Base-by-base conservation (phyloP, 2,113 vertebrate species). In the Aegypius monachus region DNA sequence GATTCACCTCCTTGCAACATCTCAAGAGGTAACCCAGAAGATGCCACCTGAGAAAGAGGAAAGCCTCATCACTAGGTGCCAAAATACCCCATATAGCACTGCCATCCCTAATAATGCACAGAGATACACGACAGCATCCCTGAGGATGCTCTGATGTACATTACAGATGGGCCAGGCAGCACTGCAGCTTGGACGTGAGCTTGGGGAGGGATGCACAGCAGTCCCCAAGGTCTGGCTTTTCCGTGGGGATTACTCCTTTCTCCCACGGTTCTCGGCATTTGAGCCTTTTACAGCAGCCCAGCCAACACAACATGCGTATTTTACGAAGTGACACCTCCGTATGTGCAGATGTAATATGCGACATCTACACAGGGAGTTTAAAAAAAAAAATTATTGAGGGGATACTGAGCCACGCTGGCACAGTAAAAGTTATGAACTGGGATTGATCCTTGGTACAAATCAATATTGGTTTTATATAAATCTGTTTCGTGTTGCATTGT, bases 361-460 rank as follows among this genome's bases (percentile, higher is more conserved):
- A 62, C 42, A 68, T 36, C 80, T 27, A 31, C 12, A 11, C 45
- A 73, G 47, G 61, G 48, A 86, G 61, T 58, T 59, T 53, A 73
- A 43, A 95, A 81, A 63, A 40, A 16, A 81, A 62, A 50, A 52
- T 47, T 14, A 66, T 34, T 18, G 40, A 32, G 89, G 91, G 93
- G 95, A 94, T 65, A n/a, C 81, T 5, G 67, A 96, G 73, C 92
- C 59, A 58, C 0, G 0, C 55, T 61, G 81, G 82, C 91, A 95
- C 70, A 14, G 43, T 38, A 31, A 47, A 93, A 97, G 74, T 94
- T 96, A 97, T 73, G 90, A 97, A 91, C 72, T 34, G 81, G 83
- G 97, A 97, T 67, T 78, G 96, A 97, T 98, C 93, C 74, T 65
- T 42, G 63, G 82, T 84, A 79, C 86, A 72, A 94, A 97, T 97